phyloP scores from a whole-genome alignment of 2,888 invertebrate species.

The Clanis bilineata region DNA sequence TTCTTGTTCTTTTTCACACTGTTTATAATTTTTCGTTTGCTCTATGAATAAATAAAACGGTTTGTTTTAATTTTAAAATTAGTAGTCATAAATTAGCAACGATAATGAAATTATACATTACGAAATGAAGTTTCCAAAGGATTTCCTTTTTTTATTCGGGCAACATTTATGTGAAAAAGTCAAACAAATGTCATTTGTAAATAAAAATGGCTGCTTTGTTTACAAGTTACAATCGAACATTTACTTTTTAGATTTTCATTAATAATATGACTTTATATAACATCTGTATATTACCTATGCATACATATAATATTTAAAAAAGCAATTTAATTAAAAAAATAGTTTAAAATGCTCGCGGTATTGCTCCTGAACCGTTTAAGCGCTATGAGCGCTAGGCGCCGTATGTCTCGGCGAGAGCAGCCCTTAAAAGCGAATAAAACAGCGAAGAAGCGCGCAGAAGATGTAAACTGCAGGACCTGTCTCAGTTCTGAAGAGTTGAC shows the following conservation, averaged over 20 bases:
- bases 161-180: not conserved
- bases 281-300: not conserved
- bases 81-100: no score
- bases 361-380: conserved; percentile 44
- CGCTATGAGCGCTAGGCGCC: conserved; percentile 31
- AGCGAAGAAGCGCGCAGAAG: conserved; percentile 19
- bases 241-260: not conserved
- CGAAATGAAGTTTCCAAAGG: no score
- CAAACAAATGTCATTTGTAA: not conserved
- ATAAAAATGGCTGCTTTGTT: conserved; percentile 1
- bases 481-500: conserved; percentile 42
- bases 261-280: not conserved
- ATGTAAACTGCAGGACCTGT: conserved; percentile 49
- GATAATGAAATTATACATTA: no score
- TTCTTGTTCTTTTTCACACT: no score
- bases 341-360: conserved; percentile 45
- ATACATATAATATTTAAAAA: not conserved
- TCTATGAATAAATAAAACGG: no score
- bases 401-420: conserved; percentile 23
- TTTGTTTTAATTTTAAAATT: no score
- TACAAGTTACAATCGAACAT: not conserved
- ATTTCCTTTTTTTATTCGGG: no score
- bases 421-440: conserved; percentile 21
- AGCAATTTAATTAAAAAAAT: not conserved
- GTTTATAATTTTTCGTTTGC: no score